phyloP scores from a whole-genome alignment of 1,140 invertebrate genomes.

The Drosophila kurseongensis region DNA sequence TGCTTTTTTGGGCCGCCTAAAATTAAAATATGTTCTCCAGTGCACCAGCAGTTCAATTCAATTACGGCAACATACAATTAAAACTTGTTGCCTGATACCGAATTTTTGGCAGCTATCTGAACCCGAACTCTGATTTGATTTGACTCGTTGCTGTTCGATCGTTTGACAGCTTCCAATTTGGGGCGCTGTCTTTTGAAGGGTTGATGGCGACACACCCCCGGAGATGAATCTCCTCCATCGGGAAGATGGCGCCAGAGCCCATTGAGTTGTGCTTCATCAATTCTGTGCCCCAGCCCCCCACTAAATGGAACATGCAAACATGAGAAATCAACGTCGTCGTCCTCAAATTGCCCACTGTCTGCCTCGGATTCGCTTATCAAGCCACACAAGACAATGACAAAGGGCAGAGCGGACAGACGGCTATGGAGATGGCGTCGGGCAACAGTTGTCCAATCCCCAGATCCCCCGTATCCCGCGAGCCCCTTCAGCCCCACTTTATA shows the following conservation, averaged over 20 bases:
- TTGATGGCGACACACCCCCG: constrained; percentile 15
- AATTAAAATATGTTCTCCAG: constrained; percentile 72
- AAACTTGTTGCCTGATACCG: not conserved
- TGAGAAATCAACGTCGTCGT: constrained; percentile 62
- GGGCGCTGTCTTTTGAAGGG: constrained; percentile 44
- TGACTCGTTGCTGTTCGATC: constrained; percentile 5
- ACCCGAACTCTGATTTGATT: constrained; percentile 38
- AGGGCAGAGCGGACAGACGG: constrained; percentile 60
- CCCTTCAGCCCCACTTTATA: not conserved
- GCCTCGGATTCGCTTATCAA: constrained; percentile 65
- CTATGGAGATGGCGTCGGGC: constrained; percentile 57
- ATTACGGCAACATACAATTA: constrained; percentile 38
- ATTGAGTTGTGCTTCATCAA: constrained; percentile 52
- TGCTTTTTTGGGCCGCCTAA: constrained; percentile 10
- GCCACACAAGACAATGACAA: constrained; percentile 79
- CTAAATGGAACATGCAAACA: constrained; percentile 66
- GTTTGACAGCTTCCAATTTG: constrained; percentile 28
- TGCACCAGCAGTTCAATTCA: constrained; percentile 60
- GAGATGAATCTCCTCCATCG: not conserved
- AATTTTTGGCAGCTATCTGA: constrained; percentile 38
- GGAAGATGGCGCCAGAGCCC: constrained; percentile 43
- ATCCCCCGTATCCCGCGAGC: not conserved
- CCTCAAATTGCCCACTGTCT: constrained; percentile 68
- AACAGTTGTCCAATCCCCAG: constrained; percentile 72
- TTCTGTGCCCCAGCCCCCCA: constrained; percentile 16